Conservation (phyloP, 2,888 invertebrate genomes). For the Phyllotreta cruciferae region DNA sequence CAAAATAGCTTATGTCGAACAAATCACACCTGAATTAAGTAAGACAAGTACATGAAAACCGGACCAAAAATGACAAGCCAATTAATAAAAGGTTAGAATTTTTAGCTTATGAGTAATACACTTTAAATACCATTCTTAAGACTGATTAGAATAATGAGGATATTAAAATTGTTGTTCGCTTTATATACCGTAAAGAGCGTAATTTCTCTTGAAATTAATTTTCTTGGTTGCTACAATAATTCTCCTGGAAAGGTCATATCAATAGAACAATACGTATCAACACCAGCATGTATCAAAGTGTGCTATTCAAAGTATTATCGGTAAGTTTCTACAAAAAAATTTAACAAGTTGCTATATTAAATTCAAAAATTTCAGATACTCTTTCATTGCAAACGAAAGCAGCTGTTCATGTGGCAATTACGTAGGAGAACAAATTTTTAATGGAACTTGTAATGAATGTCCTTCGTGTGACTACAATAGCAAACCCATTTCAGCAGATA, state of each 20-base stretch:
- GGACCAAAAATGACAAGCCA: conserved; percentile 22
- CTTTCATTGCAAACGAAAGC: conserved; percentile 44
- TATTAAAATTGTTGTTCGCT: conserved; percentile 28
- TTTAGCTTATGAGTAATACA: conserved; percentile 23
- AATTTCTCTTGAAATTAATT: conserved; percentile 32
- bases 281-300: conserved; percentile 44
- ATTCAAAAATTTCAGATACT: conserved; percentile 47
- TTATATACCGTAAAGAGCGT: conserved; percentile 23
- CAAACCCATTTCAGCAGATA: conserved; percentile 45
- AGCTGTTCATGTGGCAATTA: conserved; percentile 53
- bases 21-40: neutral
- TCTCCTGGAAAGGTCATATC: conserved; percentile 38
- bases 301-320: conserved; percentile 49
- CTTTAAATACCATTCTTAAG: conserved; percentile 27
- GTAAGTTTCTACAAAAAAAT: conserved; percentile 38
- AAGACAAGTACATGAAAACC: conserved; percentile 4
- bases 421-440: conserved; percentile 49
- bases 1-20: conserved; percentile 1
- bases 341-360: conserved; percentile 13
- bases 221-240: conserved; percentile 50
- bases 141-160: conserved; percentile 37
- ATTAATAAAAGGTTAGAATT: conserved; percentile 26
- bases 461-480: conserved; percentile 40
- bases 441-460: conserved; percentile 45
- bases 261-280: conserved; percentile 38